Percentiles rank a stretch among this genome's conserved stretches.
Evolutionary conservation across 2,888 invertebrate species (phyloP).

Genomic region (Clostera curtula): DNA sequence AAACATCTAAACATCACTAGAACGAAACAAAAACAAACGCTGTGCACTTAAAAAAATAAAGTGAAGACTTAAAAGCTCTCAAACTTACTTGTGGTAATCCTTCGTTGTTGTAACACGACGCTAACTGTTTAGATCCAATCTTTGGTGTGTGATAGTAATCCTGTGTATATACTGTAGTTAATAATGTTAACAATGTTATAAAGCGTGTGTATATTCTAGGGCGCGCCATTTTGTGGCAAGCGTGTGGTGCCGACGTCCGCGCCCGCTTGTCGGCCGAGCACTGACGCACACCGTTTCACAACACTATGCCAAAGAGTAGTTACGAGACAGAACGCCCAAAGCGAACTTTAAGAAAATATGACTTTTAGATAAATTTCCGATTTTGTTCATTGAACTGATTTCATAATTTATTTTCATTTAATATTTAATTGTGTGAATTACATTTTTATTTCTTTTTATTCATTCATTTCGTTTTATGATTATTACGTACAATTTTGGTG

Average conservation of each 20-base stretch:
- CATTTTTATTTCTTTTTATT: no score
- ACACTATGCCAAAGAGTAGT: conserved; percentile 50
- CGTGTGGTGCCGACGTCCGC: conserved; percentile 45
- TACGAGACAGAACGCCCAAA: conserved; percentile 2
- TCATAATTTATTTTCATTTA: no score
- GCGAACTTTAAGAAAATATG: no score
- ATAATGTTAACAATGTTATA: conserved; percentile 36
- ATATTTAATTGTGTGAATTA: no score
- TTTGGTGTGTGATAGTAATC: conserved; percentile 51
- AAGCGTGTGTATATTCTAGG: conserved; percentile 37
- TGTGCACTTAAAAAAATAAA: conserved; percentile 31
- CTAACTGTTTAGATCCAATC: conserved; percentile 51
- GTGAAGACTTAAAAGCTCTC: conserved; percentile 32
- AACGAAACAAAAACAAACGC: conserved; percentile 27
- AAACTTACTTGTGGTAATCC: conserved; percentile 60
- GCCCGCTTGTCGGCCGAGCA: conserved; percentile 56
- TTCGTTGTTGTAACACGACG: conserved; percentile 57
- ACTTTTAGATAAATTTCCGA: no score
- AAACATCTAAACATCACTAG: conserved; percentile 10
- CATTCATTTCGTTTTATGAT: no score
- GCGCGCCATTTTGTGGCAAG: conserved; percentile 56
- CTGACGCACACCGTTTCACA: conserved; percentile 61
- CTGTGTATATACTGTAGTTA: conserved; percentile 40
- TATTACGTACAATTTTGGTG: no score
- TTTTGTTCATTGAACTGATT: no score